Evolutionary conservation across 2,888 invertebrate genomes (phyloP).

Genomic region (Pemphredon lugubris): DNA sequence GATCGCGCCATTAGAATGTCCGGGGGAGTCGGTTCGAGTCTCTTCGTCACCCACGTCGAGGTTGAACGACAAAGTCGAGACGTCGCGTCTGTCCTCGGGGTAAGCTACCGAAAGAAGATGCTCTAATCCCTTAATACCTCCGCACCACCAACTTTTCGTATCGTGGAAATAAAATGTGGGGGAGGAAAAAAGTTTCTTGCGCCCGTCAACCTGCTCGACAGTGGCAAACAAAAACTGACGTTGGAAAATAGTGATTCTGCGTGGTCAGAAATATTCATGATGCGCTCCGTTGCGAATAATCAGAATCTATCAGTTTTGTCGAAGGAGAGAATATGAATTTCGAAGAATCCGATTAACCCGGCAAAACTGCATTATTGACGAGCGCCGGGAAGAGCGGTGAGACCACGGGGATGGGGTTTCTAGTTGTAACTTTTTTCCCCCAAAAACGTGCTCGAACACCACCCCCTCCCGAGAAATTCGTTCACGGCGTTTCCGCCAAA

Average conservation of each 20-base stretch:
- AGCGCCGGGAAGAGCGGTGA: slow-evolving; percentile 16
- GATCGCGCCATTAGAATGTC: slow-evolving; percentile 22
- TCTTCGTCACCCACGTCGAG: slow-evolving; percentile 13
- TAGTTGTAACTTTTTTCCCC: no score
- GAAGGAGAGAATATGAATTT: slow-evolving; percentile 11
- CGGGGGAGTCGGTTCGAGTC: slow-evolving; percentile 11
- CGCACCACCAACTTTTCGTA: slow-evolving; percentile 20
- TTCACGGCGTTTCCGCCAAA: slow-evolving; percentile 38
- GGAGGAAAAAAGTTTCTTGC: slow-evolving; percentile 10
- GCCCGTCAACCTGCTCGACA: slow-evolving; percentile 25
- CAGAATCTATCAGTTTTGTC: slow-evolving; percentile 11
- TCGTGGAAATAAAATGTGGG: slow-evolving; percentile 2
- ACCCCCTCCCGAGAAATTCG: neutral
- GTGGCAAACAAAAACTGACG: slow-evolving; percentile 4
- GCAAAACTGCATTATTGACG: slow-evolving; percentile 34
- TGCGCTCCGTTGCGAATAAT: slow-evolving; percentile 23
- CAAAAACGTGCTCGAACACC: no score
- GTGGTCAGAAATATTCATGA: slow-evolving; percentile 18
- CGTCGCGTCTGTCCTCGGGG: slow-evolving; percentile 20
- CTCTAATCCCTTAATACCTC: slow-evolving; percentile 46
- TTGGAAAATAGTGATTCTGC: slow-evolving; percentile 6
- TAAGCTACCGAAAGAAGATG: slow-evolving; percentile 44
- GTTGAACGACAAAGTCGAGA: slow-evolving; percentile 38
- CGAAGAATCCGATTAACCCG: slow-evolving; percentile 33
- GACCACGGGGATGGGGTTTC: neutral